These are phyloP conservation scores for Epinephelus fuscoguttatus DNA, from an alignment of 2,113 vertebrate genomes.

Conservation along the genomic window DNA sequence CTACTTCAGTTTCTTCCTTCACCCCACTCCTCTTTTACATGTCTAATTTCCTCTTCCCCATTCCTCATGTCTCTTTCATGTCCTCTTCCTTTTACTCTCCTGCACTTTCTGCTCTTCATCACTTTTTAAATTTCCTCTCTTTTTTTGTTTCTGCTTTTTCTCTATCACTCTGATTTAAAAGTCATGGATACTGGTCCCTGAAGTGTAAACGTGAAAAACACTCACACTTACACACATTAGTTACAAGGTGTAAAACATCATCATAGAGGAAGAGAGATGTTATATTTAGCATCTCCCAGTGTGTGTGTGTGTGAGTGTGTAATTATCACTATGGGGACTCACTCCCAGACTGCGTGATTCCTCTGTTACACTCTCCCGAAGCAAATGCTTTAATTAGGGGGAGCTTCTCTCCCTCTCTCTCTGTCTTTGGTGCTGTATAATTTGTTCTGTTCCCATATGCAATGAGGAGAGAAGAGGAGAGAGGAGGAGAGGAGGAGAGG, in stretches of 20 bases:
- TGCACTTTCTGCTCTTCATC: not conserved
- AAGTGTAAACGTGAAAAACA: conserved; percentile 2
- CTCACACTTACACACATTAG: conserved; percentile 1
- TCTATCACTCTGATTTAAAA: conserved; percentile 15
- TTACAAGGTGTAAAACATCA: conserved; percentile 33
- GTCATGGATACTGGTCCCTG: conserved; percentile 23
- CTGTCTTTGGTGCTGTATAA: conserved; percentile 32
- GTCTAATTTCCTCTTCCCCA: not conserved
- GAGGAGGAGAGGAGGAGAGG: not conserved
- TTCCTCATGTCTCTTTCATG: not conserved
- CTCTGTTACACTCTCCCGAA: conserved; percentile 61
- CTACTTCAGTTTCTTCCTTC: not conserved
- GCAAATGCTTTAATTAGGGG: conserved; percentile 74
- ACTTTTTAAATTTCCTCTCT: not conserved
- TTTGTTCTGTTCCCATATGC: conserved; percentile 10
- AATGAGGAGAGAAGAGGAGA: conserved; percentile 21
- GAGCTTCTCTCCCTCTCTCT: conserved; percentile 34
- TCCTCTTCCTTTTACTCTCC: not conserved
- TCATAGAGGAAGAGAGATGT: conserved; percentile 19
- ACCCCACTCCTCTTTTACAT: not conserved
- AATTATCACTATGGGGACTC: conserved; percentile 78
- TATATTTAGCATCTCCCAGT: conserved; percentile 65
- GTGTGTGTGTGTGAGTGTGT: conserved; percentile 47
- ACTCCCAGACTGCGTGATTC: conserved; percentile 51
- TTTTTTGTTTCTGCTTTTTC: not conserved